phyloP scores from a whole-genome alignment of 2,888 invertebrate species.

The Rhagonycha fulva region DNA sequence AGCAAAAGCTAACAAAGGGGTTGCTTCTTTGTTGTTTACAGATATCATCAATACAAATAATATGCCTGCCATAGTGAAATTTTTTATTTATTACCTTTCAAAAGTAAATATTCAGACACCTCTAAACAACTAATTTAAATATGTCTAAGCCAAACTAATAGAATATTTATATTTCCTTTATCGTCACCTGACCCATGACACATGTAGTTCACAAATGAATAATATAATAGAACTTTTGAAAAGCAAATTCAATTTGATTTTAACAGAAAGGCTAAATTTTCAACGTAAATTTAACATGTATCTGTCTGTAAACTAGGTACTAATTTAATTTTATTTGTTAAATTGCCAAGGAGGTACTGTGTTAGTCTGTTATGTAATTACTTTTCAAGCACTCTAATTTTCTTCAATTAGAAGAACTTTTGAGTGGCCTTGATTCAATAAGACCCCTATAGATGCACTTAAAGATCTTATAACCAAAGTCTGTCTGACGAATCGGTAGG shows the following conservation, averaged over 20 bases:
- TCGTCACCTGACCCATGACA: constrained; percentile 10
- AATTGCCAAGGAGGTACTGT: constrained; percentile 25
- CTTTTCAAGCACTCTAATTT: constrained; percentile 28
- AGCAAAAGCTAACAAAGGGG: background rate
- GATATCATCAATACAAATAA: background rate
- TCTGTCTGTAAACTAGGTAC: constrained; percentile 20
- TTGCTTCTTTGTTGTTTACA: background rate
- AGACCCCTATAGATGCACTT: constrained; percentile 20
- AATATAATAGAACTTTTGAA: constrained; percentile 5
- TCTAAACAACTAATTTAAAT: constrained; percentile 10
- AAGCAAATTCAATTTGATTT: constrained; percentile 2
- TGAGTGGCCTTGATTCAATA: constrained; percentile 28
- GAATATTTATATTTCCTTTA: constrained; percentile 24
- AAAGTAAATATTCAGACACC: background rate
- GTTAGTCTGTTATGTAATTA: constrained; percentile 25
- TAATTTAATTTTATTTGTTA: constrained; percentile 30
- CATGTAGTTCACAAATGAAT: background rate
- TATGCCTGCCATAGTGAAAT: background rate
- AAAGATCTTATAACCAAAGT: background rate
- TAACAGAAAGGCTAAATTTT: constrained; percentile 11
- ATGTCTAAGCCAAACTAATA: constrained; percentile 15
- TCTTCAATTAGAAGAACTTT: constrained; percentile 27
- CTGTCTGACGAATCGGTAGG: background rate
- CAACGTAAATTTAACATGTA: constrained; percentile 23
- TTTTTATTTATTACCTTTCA: background rate